Evolutionary conservation across 1,140 invertebrate genomes (phyloP).

Genomic region (Leptonema lineaticorne): DNA sequence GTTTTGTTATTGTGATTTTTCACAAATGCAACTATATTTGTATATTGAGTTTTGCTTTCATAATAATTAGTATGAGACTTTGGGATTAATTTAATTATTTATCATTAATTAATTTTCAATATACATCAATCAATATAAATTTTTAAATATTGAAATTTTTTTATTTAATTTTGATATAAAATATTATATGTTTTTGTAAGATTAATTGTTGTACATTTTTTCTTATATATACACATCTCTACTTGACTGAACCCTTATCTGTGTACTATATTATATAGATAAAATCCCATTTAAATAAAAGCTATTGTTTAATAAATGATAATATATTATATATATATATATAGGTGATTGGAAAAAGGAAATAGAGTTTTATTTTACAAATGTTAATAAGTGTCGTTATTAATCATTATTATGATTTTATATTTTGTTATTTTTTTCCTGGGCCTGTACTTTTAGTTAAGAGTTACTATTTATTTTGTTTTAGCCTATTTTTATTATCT

Average conservation of each 20-base stretch:
- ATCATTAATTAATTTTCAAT: not conserved
- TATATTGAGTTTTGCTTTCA: not conserved
- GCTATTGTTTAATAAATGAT: constrained; percentile 39
- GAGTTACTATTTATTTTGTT: constrained; percentile 35
- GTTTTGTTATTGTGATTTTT: no score
- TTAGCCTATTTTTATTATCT: constrained; percentile 26
- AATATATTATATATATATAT: constrained; percentile 27
- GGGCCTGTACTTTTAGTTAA: constrained; percentile 30
- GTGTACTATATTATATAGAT: constrained; percentile 34
- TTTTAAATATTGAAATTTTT: not conserved
- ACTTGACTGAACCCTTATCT: constrained; percentile 24
- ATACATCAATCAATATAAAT: not conserved
- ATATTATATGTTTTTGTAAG: not conserved
- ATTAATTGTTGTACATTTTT: not conserved
- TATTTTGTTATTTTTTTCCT: constrained; percentile 39
- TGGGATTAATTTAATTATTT: not conserved
- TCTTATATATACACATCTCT: constrained; percentile 13
- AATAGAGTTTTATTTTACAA: constrained; percentile 44
- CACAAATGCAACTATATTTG: no score
- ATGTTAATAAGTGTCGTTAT: constrained; percentile 42
- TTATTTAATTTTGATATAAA: not conserved
- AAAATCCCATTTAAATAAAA: constrained; percentile 33
- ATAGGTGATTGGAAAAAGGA: constrained; percentile 41
- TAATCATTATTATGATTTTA: constrained; percentile 37
- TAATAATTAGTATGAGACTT: not conserved